Conservation (phyloP, 2,888 invertebrate species). For the Agapostemon virescens region DNA sequence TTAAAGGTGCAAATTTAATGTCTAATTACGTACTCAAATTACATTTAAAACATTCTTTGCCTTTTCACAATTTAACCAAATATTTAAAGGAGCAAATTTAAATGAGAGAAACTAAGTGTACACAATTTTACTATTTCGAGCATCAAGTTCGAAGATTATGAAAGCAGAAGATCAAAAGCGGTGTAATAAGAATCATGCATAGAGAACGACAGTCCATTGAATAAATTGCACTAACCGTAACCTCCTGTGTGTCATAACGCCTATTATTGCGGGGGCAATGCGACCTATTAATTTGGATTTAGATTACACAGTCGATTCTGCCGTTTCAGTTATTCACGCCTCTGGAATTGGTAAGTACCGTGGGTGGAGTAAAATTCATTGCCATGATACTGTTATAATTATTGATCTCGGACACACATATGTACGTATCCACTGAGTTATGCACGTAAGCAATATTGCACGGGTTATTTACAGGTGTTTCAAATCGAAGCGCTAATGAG, state of each 20-base stretch:
- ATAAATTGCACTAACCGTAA: conserved; percentile 25
- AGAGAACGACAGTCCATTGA: conserved; percentile 38
- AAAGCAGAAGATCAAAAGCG: neutral
- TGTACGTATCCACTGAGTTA: conserved; percentile 27
- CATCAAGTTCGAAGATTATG: too few relatives aligned
- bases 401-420: conserved; percentile 43
- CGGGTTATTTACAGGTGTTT: conserved; percentile 46
- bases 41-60: too few relatives aligned
- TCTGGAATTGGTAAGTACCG: conserved; percentile 41
- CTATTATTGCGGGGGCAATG: conserved; percentile 61
- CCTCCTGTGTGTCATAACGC: conserved; percentile 53
- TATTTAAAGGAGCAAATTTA: too few relatives aligned
- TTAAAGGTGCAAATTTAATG: too few relatives aligned
- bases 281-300: conserved; percentile 69
- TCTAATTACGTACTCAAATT: too few relatives aligned
- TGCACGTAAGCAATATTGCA: conserved; percentile 20
- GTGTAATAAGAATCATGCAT: neutral
- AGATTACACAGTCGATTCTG: conserved; percentile 63
- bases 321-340: conserved; percentile 67
- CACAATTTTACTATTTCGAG: too few relatives aligned
- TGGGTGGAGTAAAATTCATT: conserved; percentile 61
- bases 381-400: conserved; percentile 56
- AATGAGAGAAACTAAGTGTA: too few relatives aligned
- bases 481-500: conserved; percentile 43
- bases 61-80: too few relatives aligned